Percentiles rank a stretch among this genome's conserved stretches.
These are phyloP conservation scores for Hermetia illucens DNA, from an alignment of 1,140 invertebrate species.

Conservation along the genomic window DNA sequence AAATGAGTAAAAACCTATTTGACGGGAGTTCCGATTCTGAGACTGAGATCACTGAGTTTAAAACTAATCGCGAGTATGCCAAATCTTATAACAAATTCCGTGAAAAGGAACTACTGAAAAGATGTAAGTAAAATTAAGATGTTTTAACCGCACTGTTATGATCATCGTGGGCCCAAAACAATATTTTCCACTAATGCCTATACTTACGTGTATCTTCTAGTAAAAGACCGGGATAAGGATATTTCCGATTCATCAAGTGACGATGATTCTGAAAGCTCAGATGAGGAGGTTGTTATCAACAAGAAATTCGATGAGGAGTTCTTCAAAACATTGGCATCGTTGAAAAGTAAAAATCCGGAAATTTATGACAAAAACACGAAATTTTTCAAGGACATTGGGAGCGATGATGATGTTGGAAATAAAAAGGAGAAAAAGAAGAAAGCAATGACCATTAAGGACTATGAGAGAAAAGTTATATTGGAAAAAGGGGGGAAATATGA, in stretches of 20 bases:
- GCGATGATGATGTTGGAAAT: conserved; percentile 17
- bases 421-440: conserved; percentile 36
- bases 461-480: conserved; percentile 61
- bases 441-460: conserved; percentile 60
- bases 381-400: conserved; percentile 47
- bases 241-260: conserved; percentile 30
- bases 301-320: conserved; percentile 70
- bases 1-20: conserved; percentile 23
- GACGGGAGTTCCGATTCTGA: conserved; percentile 31
- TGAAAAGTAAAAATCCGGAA: conserved; percentile 78
- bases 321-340: conserved; percentile 63
- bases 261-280: conserved; percentile 35
- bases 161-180: too few species aligned
- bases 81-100: conserved; percentile 67
- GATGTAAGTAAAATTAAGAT: conserved; percentile 47
- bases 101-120: conserved; percentile 71
- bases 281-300: conserved; percentile 43
- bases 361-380: conserved; percentile 67
- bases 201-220: conserved; percentile 29
- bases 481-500: conserved; percentile 49
- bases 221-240: conserved; percentile 60
- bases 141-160: too few species aligned
- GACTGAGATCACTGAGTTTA: conserved; percentile 38
- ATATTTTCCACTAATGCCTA: too few species aligned
- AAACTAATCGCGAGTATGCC: conserved; percentile 66